These are phyloP conservation scores for Lithophane ornitopus DNA, from an alignment of 2,888 invertebrate genomes.

Conservation along the genomic window DNA sequence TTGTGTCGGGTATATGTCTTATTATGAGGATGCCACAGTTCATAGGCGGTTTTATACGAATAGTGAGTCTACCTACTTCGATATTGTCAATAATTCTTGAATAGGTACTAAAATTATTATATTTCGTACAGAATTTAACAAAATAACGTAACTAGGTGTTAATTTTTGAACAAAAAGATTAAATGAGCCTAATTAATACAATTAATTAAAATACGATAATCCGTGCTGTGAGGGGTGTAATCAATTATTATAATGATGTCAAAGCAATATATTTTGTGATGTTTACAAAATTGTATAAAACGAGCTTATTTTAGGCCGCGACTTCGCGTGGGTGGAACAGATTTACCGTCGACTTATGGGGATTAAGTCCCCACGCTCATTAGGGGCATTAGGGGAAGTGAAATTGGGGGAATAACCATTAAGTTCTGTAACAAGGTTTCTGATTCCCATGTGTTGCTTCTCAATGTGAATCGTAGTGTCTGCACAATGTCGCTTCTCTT, in stretches of 20 bases:
- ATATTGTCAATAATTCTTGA: background rate
- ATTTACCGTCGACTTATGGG: constrained; percentile 57
- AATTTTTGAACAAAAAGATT: background rate
- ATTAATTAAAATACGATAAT: constrained; percentile 28
- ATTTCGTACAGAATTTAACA: too few species aligned
- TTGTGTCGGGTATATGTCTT: background rate
- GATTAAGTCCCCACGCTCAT: constrained; percentile 61
- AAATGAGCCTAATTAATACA: constrained; percentile 11
- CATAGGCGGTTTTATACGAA: background rate
- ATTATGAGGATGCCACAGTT: background rate
- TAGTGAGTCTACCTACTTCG: background rate
- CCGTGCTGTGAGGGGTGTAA: background rate
- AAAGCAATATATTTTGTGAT: constrained; percentile 29
- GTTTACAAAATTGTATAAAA: constrained; percentile 27
- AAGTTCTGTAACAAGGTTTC: constrained; percentile 45
- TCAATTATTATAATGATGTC: background rate
- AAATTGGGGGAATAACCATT: constrained; percentile 54
- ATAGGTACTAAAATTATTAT: background rate
- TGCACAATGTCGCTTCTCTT: constrained; percentile 1
- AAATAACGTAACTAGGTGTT: background rate
- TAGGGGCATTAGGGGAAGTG: constrained; percentile 52
- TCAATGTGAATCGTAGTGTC: background rate
- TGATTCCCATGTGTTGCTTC: constrained; percentile 28
- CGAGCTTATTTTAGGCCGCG: constrained; percentile 27
- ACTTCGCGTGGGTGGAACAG: constrained; percentile 55